These are phyloP conservation scores for Labroides dimidiatus DNA, from an alignment of 2,797 vertebrate genomes.

Conservation along the genomic window DNA sequence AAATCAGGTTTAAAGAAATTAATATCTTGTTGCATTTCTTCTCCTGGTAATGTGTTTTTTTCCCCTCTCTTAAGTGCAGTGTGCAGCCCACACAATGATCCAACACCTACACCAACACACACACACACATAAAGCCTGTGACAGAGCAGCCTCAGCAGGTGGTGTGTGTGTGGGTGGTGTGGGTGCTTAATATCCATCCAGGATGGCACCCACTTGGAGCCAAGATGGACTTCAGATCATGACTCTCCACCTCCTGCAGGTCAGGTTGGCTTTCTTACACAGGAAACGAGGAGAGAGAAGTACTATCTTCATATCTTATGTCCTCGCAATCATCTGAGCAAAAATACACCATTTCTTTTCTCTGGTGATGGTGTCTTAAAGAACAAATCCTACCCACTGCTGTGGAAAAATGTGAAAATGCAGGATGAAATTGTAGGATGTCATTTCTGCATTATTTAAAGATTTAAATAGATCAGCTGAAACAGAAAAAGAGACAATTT, in stretches of 20 bases:
- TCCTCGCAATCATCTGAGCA: neutral
- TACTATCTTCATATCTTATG: conserved; percentile 3
- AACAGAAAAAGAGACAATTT: conserved; percentile 5
- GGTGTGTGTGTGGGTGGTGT: conserved; percentile 73
- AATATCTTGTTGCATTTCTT: neutral
- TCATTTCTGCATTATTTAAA: neutral
- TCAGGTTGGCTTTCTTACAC: conserved; percentile 41
- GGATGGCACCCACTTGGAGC: conserved; percentile 66
- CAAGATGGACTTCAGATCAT: conserved; percentile 64
- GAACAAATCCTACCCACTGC: neutral
- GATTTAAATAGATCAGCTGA: conserved; percentile 25
- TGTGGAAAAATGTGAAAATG: neutral
- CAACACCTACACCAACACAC: conserved; percentile 27
- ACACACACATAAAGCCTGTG: conserved; percentile 37
- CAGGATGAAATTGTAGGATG: conserved; percentile 9
- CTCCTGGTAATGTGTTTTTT: conserved; percentile 4
- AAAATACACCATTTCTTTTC: neutral
- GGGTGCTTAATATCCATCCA: conserved; percentile 66
- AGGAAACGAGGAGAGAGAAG: conserved; percentile 44
- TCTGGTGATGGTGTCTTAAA: neutral
- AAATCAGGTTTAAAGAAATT: conserved; percentile 22
- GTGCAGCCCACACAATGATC: conserved; percentile 32
- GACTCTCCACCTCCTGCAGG: conserved; percentile 56
- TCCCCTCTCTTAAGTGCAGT: conserved; percentile 19
- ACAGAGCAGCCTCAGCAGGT: conserved; percentile 63